Percentiles rank a stretch among this genome's conserved stretches.
These are phyloP conservation scores for Neria commutata DNA, from an alignment of 2,888 invertebrate genomes.

Conservation along the genomic window DNA sequence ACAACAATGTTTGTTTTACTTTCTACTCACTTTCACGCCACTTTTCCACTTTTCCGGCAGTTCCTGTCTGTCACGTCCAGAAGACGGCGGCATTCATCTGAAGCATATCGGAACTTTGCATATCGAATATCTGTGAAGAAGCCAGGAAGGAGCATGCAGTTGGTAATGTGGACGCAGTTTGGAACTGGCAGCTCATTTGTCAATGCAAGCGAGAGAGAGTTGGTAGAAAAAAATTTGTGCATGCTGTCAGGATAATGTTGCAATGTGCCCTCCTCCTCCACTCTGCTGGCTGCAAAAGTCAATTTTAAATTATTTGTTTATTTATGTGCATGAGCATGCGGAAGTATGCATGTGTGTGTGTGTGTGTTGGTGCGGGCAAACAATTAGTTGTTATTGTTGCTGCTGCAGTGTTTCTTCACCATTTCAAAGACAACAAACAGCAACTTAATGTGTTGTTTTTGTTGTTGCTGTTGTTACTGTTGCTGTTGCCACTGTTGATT, in stretches of 20 bases:
- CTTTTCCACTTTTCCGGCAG: background rate
- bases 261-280: background rate
- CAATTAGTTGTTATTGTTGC: too few species aligned
- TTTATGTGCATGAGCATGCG: background rate
- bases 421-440: constrained; percentile 36
- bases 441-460: constrained; percentile 40
- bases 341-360: background rate
- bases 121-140: constrained; percentile 6
- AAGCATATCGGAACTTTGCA: constrained; percentile 15
- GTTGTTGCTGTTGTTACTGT: constrained; percentile 30
- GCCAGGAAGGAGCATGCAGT: background rate
- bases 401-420: too few species aligned
- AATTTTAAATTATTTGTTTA: constrained; percentile 7
- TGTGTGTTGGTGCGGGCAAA: too few species aligned
- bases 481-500: constrained; percentile 12
- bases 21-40: background rate
- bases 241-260: background rate
- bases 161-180: too few species aligned
- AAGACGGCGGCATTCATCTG: background rate
- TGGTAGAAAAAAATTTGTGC: background rate
- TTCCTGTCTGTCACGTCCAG: too few species aligned
- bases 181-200: too few species aligned
- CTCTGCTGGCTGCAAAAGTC: too few species aligned
- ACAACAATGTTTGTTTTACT: background rate
- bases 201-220: too few species aligned